Conservation (phyloP, 2,113 vertebrate species). For the Pseudolaguvia tuberculata region DNA sequence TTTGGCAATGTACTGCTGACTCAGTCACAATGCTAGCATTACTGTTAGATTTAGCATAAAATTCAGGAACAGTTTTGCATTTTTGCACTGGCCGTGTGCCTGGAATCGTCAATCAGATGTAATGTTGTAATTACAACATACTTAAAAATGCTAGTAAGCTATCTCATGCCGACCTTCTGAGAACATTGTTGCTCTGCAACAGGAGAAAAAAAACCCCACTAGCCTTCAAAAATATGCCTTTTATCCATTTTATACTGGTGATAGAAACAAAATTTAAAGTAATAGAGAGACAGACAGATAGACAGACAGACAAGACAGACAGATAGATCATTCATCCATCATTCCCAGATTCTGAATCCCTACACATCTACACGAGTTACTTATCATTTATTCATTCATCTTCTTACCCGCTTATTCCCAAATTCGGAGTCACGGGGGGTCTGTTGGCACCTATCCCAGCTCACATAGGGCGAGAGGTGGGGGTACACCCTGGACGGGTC, state of each 20-base stretch:
- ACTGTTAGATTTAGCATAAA: neutral
- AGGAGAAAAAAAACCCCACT: neutral
- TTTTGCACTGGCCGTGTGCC: neutral
- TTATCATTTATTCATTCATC: no score
- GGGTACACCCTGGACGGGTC: no score
- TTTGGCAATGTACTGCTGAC: conserved; percentile 2
- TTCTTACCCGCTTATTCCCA: no score
- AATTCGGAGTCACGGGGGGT: no score
- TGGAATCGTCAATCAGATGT: neutral
- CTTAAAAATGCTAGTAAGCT: neutral
- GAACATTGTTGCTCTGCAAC: neutral
- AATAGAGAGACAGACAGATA: neutral
- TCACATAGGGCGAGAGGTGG: no score
- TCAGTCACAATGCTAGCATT: neutral
- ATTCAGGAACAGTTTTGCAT: neutral
- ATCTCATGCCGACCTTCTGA: neutral
- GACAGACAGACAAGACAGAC: no score
- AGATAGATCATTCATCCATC: no score
- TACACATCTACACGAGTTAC: no score
- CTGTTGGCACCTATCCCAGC: no score
- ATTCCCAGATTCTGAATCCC: no score
- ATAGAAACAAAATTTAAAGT: neutral
- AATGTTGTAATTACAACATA: neutral
- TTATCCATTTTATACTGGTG: neutral
- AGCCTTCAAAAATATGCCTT: neutral